These are phyloP conservation scores for Drosophila subobscura DNA, from an alignment of 1,140 invertebrate genomes.

Conservation along the genomic window DNA sequence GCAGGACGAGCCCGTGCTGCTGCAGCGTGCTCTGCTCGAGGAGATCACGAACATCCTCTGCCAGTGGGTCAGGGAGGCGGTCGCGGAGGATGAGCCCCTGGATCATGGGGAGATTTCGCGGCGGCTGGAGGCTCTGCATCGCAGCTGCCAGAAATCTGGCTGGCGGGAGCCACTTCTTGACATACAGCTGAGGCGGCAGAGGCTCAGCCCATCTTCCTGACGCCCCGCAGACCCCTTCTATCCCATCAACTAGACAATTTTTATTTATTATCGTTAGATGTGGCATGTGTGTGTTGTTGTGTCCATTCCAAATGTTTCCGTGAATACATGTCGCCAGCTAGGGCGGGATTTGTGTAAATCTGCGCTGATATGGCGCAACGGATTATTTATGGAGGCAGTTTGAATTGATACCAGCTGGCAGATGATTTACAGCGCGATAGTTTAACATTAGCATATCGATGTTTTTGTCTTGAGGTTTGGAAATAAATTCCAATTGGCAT, in stretches of 20 bases:
- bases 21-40: conserved; percentile 45
- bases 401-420: too few relatives aligned
- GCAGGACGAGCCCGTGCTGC: conserved; percentile 84
- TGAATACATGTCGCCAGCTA: not conserved
- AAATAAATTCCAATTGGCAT: too few relatives aligned
- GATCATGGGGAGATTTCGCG: conserved; percentile 6
- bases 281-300: not conserved
- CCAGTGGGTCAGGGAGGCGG: too few relatives aligned
- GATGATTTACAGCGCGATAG: too few relatives aligned
- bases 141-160: conserved; percentile 45
- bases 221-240: not conserved
- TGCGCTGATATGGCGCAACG: conserved; percentile 1
- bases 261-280: conserved; percentile 21
- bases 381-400: too few relatives aligned
- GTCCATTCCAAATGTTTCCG: not conserved
- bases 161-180: conserved; percentile 59
- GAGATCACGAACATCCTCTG: conserved; percentile 51
- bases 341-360: conserved; percentile 14
- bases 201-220: not conserved
- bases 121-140: conserved; percentile 44
- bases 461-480: too few relatives aligned
- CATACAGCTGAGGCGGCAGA: conserved; percentile 34
- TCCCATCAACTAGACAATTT: not conserved
- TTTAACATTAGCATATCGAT: too few relatives aligned
- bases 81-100: conserved; percentile 1